Evolutionary conservation across 1,140 invertebrate genomes (phyloP), one percentile per base, ranked within the genome.

Genomic region (Drosophila busckii): DNA sequence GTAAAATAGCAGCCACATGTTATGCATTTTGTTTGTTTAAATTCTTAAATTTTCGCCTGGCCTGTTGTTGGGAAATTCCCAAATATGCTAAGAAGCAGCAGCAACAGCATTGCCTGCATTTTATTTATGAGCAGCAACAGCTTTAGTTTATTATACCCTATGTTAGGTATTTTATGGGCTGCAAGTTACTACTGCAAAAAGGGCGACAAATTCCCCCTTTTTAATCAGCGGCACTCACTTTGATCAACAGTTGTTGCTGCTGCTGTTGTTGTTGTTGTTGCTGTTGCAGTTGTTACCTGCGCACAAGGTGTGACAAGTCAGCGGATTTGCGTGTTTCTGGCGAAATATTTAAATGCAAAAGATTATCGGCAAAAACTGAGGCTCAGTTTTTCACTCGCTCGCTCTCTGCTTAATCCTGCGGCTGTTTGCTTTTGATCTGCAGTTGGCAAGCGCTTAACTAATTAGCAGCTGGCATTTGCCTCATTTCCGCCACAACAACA

Each of bases 321-420:
- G 75, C 69, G 75, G 75, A 80, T 80, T 78, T 82, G 75, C 75
- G 75, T 82, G 75, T 80, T 73, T 80, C 75, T 68, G 58, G 69
- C 65, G 75, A 80, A 80, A 80, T 80, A 80, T 80, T 73, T 82
- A 80, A 80, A 82, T 75, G 65, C 59, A 66, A n/a, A n/a, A 80
- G 75, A 80, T 80, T 80, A 80, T 80, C 75, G 55, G 26, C 25
- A 29, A 62, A 26, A 34, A 19, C 26, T 7, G 38, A 73, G 63
- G 70, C 50, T 71, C 64, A 15, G 41, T n/a, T n/a, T n/a, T n/a
- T n/a, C n/a, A n/a, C n/a, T n/a, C n/a, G n/a, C n/a, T n/a, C n/a
- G n/a, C n/a, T n/a, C n/a, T n/a, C 48, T 62, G 45, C 62, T 62
- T 65, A 80, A 80, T 73, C 75, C 68, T 80, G 63, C 52, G 62